phyloP scores from a whole-genome alignment of 2,113 vertebrate genomes.

The Tiliqua scincoides region DNA sequence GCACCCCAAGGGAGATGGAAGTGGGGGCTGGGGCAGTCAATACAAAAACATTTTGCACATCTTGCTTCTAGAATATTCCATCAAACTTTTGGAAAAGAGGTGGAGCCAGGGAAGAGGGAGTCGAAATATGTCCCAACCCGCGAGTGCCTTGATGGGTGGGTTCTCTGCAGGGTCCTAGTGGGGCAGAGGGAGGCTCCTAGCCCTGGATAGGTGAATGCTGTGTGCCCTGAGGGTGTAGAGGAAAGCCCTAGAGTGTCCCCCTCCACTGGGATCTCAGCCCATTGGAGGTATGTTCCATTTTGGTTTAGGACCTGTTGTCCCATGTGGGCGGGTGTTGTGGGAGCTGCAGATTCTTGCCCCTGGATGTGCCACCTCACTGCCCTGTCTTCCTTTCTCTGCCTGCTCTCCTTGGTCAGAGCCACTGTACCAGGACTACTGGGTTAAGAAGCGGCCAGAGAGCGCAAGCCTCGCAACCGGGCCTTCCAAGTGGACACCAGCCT shows the following conservation, averaged over 20 bases:
- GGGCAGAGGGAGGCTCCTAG: not conserved
- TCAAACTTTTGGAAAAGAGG: not conserved
- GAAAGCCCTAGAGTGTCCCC: too few species aligned
- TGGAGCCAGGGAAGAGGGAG: not conserved
- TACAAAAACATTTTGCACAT: not conserved
- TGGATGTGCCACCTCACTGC: too few species aligned
- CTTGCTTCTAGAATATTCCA: not conserved
- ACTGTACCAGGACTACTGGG: slow-evolving; percentile 80
- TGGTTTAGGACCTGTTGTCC: not conserved
- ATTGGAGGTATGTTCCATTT: not conserved
- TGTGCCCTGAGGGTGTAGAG: too few species aligned
- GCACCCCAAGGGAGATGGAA: too few species aligned
- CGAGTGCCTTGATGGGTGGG: not conserved
- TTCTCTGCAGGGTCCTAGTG: too few species aligned
- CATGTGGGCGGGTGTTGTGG: too few species aligned
- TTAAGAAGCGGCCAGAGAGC: slow-evolving; percentile 47
- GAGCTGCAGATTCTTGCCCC: too few species aligned
- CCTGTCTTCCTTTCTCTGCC: accelerated
- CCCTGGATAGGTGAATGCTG: too few species aligned
- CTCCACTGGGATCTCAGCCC: too few species aligned
- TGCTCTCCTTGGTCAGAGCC: slow-evolving; percentile 64
- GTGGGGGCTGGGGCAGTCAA: too few species aligned
- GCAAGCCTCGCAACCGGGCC: slow-evolving; percentile 31
- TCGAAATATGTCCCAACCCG: slow-evolving; percentile 42
- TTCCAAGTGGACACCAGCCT: slow-evolving; percentile 48